Base-by-base conservation (phyloP, 2,888 invertebrate species). In the Mayetiola destructor region DNA sequence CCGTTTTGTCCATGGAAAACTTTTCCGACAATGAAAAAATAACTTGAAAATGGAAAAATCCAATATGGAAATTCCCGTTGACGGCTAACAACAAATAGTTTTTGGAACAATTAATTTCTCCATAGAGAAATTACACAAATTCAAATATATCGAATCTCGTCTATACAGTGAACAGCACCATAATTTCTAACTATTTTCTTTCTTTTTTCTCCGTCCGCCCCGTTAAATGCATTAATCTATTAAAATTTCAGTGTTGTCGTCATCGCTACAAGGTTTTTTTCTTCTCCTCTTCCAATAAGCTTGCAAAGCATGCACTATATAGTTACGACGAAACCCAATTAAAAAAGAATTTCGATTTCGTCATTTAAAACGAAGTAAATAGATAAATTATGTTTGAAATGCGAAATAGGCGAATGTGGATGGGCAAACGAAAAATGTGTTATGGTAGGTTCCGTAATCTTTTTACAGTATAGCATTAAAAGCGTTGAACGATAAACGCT, bases 91-190 rank as follows among this genome's bases (percentile, higher is more conserved):
- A 27, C 29, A 27, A 48, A 48, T 48, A 48, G 48, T n/a, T 48
- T 48, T 48, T 16, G 48, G 27, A 48, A 27, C 48, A 48, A 48
- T 48, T 48, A 48, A n/a, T 9, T 48, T n/a, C 14, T 23, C 27
- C 16, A 48, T 27, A 27, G 23, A 27, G 27, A 27, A n/a, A 27
- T 48, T 48, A 48, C 18, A 3, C 20, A 20, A 4, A 3, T 5
- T 9, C 21, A 39, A 16, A 14, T 21, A 21, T 3, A 14, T 40
- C 39, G 39, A n/a, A 18, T 20, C 18, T 10, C 39, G 8, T 16
- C 4, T n/a, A 5, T 37, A 23, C 14, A 4, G 23, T 10, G 4
- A 2, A 12, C 21, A 12, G 18, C 39, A 6, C 3, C 10, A 42
- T 12, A 42, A 23, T 3, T 42, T n/a, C n/a, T n/a, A n/a, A n/a